Evolutionary conservation across 1,140 invertebrate genomes (phyloP).

Genomic region (Rhynchophorus ferrugineus): DNA sequence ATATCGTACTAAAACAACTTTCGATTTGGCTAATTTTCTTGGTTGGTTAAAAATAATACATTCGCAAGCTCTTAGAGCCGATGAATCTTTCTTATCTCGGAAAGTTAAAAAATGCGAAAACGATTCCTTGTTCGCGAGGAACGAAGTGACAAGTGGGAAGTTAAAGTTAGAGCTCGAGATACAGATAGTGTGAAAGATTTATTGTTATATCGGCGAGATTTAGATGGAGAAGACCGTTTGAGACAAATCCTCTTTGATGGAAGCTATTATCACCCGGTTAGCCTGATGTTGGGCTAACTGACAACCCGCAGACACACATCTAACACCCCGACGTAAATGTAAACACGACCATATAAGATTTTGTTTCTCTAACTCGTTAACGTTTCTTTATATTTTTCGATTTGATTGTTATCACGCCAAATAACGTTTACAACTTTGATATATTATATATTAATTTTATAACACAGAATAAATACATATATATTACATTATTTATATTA

Average conservation of each 20-base stretch:
- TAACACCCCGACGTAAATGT: constrained; percentile 2
- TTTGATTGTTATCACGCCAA: too few species aligned
- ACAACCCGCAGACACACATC: constrained; percentile 1
- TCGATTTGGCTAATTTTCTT: constrained; percentile 8
- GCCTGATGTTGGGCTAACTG: constrained; percentile 12
- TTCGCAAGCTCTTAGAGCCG: constrained; percentile 15
- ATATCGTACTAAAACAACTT: neutral
- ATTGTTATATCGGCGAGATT: constrained; percentile 38
- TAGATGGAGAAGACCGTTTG: constrained; percentile 30
- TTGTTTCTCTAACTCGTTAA: too few species aligned
- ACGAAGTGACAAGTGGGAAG: constrained; percentile 33
- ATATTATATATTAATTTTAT: too few species aligned
- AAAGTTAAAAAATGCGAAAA: constrained; percentile 36
- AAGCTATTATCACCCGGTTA: constrained; percentile 36
- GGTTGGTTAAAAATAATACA: constrained; percentile 12
- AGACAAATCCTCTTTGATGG: constrained; percentile 36
- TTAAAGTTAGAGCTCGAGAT: constrained; percentile 28
- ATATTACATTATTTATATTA: too few species aligned
- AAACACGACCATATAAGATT: constrained; percentile 8
- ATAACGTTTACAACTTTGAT: too few species aligned
- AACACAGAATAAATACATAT: too few species aligned
- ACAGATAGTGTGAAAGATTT: constrained; percentile 36
- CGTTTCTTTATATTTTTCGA: too few species aligned
- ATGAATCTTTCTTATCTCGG: constrained; percentile 36
- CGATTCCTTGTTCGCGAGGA: constrained; percentile 26